These are phyloP conservation scores for Turritopsis rubra DNA, from an alignment of 30 jellyfish, hydroid and myxozoan genomes.

Conservation along the genomic window DNA sequence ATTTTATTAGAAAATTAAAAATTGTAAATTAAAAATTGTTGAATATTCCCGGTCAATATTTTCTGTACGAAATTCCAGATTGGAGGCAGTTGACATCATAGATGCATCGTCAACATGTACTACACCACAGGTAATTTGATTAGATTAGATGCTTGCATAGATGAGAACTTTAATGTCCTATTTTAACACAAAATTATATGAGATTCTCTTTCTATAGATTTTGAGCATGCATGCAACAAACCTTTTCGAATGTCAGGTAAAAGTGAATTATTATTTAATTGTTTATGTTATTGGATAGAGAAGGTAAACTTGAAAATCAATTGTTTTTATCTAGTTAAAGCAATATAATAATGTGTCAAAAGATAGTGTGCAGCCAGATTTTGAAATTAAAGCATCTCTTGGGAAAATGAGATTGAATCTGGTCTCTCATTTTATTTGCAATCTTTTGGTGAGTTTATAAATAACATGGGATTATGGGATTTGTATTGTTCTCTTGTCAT, in stretches of 20 bases:
- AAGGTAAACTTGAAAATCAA: too few species aligned
- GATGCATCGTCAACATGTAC: background rate
- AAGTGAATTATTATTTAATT: too few species aligned
- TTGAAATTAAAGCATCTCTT: background rate
- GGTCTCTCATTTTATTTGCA: background rate
- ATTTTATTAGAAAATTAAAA: too few species aligned
- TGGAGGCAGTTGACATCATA: background rate
- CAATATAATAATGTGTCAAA: background rate
- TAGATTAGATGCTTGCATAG: background rate
- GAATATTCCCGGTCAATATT: background rate
- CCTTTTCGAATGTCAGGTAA: slow-evolving; percentile 3
- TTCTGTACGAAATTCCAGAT: background rate
- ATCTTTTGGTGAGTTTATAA: slow-evolving; percentile 7
- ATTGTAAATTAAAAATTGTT: too few species aligned
- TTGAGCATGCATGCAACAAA: background rate
- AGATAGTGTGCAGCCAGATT: slow-evolving; percentile 11
- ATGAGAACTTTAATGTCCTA: background rate
- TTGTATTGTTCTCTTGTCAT: background rate
- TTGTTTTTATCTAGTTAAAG: background rate
- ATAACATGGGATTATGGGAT: background rate
- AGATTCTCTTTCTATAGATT: background rate
- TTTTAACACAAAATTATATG: background rate
- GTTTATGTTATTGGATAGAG: too few species aligned
- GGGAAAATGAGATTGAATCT: slow-evolving; percentile 3
- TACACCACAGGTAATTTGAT: background rate